Base-by-base conservation (phyloP, 2,113 vertebrate species). In the Hyperoodon ampullatus region DNA sequence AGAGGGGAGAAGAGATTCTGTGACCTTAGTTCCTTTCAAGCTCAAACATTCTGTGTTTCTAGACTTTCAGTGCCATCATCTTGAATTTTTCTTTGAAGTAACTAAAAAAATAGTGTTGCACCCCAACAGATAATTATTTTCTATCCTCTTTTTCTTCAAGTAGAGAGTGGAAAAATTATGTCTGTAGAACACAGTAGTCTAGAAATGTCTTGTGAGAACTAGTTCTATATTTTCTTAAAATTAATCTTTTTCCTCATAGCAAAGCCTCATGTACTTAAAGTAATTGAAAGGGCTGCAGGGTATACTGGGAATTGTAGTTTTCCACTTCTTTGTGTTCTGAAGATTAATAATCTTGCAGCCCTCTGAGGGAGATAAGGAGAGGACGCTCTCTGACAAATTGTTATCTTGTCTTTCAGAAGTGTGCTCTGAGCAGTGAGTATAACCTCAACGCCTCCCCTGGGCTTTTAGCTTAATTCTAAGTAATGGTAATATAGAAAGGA, bases 261-360 rank as follows among this genome's bases (percentile, higher is more conserved):
- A 95, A 94, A 96, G 97, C 55, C 81, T 97, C 71, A 0, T 84
- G 96, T 97, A 92, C 96, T 96, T 97, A 80, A 65, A 97, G 97
- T 98, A 98, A 97, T 98, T 97, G 97, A 98, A 97, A 97, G 94
- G 97, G 95, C 98, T 97, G 96, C 95, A 88, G 98, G 98, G 97
- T 97, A 98, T 88, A 71, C 94, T 0, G 97, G 98, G 98, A 98
- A 98, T 95, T 98, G 97, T 98, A 98, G 98, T 98, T 98, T 97
- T 97, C 82, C 77, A 85, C 71, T 95, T 93, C 81, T 98, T 97
- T 98, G 96, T 98, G 89, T 98, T 98, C 93, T 83, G 86, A 98
- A 98, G 98, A 98, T 98, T 97, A 98, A 97, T 98, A 98, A 98
- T 98, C 91, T 98, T 90, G 35, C 61, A 98, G 72, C 70, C 72